Evolutionary conservation across 2,113 vertebrate species (phyloP), one percentile per base, ranked within the genome.

Genomic region (Octodon degus): DNA sequence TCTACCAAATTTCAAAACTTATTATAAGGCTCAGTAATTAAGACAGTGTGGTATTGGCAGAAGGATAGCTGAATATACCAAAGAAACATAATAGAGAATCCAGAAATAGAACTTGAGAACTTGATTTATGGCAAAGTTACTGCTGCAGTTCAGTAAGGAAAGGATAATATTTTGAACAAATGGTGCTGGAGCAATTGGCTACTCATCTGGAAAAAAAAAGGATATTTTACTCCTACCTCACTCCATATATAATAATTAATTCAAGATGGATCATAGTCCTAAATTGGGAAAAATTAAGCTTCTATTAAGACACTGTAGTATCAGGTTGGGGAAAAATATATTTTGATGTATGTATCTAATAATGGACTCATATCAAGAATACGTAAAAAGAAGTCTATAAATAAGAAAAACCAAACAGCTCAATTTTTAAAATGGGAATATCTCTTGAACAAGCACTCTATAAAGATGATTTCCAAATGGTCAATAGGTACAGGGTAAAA

Each of bases 71-170:
- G 82, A 88, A 97, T 94, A 90, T 55, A 96, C 93, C 65, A 89
- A 93, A 87, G 47, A 63, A 97, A 81, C 63, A 89, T 74, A 97
- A 94, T 84, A 96, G 89, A 94, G 90, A 95, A 91, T 96, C 93
- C 92, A 97, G 93, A 97, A 97, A 96, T 94, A 96, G 90, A 97
- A 95, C 87, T 84, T 68, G 90, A 89, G 87, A 97, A 95, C 90
- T 89, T 94, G 92, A 96, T 93, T 96, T 94, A 97, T 17, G 70
- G 74, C 93, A 94, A 95, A 97, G 63, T 81, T 84, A 34, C 24
- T 92, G 83, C n/a, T 93, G 72, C 43, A 95, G 68, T 94, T 94
- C 63, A 93, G 95, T 53, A 22, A 89, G 62, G 88, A 96, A 95
- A 91, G 93, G 79, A 91, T 94, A 89, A 94, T 90, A 96, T 96